Percentiles rank a stretch among this genome's conserved stretches.
These are phyloP conservation scores for Rhinopomastus cyanomelas DNA, from an alignment of 2,113 vertebrate genomes.

Conservation along the genomic window DNA sequence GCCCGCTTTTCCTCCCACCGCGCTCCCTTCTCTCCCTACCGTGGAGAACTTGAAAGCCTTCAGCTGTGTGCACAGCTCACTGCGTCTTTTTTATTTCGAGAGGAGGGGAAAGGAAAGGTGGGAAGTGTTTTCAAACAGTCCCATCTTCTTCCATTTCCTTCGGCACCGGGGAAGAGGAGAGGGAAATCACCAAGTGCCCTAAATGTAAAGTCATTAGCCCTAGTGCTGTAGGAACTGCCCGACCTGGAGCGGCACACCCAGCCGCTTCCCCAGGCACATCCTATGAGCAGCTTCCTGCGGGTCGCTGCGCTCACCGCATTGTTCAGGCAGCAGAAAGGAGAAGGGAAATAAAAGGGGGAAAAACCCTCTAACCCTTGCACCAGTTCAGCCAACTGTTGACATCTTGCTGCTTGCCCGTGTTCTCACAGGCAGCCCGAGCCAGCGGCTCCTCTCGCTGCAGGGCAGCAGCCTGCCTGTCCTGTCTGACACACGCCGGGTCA, in stretches of 20 bases:
- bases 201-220: constrained; percentile 46
- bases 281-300: constrained; percentile 49
- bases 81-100: constrained; percentile 3
- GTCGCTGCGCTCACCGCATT: background rate
- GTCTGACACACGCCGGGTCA: background rate
- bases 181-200: constrained; percentile 13
- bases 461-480: constrained; percentile 13
- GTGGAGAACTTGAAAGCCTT: background rate
- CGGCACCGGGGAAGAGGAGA: background rate
- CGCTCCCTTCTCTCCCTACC: constrained; percentile 21
- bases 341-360: background rate
- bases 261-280: constrained; percentile 27
- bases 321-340: background rate
- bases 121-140: constrained; percentile 15
- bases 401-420: background rate
- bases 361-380: background rate
- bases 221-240: constrained; percentile 15
- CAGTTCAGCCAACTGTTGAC: background rate
- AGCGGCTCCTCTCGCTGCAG: background rate
- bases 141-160: constrained; percentile 21
- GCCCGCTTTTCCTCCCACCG: constrained; percentile 19
- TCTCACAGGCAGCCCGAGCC: background rate
- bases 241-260: constrained; percentile 51
- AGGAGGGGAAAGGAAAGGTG: constrained; percentile 7
- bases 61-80: background rate